Conservation (phyloP, 2,888 invertebrate genomes). For the Cheiracanthium punctorium region DNA sequence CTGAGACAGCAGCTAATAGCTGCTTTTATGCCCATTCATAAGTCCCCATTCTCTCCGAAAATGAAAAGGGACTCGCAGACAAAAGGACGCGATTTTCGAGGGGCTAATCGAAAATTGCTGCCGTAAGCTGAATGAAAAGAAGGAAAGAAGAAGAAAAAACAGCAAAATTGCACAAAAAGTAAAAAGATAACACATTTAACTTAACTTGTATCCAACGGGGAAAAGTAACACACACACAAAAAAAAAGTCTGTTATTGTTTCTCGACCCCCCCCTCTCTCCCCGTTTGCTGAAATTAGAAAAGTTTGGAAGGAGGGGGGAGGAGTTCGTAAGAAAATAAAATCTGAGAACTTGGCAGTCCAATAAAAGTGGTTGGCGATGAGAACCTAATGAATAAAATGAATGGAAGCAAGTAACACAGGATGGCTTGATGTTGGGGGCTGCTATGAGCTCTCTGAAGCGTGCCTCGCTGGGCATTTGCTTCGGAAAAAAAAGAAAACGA, state of each 20-base stretch:
- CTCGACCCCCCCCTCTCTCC: not conserved
- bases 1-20: not conserved
- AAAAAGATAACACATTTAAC: constrained; percentile 15
- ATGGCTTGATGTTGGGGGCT: constrained; percentile 7
- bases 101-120: constrained; percentile 16
- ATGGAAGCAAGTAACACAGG: constrained; percentile 17
- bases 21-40: constrained; percentile 2
- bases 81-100: not conserved
- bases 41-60: not conserved
- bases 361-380: constrained; percentile 33
- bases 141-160: not conserved
- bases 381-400: constrained; percentile 47
- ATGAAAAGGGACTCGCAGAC: not conserved
- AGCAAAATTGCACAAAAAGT: no score
- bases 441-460: not conserved
- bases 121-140: not conserved
- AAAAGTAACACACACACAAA: constrained; percentile 9
- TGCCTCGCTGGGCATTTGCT: not conserved
- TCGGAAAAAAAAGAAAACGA: not conserved
- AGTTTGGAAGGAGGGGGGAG: not conserved
- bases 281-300: not conserved
- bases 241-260: constrained; percentile 20
- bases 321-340: constrained; percentile 24
- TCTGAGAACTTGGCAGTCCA: constrained; percentile 9
- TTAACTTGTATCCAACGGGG: not conserved